Evolutionary conservation across 2,113 vertebrate species (phyloP).

Genomic region (Passer domesticus): DNA sequence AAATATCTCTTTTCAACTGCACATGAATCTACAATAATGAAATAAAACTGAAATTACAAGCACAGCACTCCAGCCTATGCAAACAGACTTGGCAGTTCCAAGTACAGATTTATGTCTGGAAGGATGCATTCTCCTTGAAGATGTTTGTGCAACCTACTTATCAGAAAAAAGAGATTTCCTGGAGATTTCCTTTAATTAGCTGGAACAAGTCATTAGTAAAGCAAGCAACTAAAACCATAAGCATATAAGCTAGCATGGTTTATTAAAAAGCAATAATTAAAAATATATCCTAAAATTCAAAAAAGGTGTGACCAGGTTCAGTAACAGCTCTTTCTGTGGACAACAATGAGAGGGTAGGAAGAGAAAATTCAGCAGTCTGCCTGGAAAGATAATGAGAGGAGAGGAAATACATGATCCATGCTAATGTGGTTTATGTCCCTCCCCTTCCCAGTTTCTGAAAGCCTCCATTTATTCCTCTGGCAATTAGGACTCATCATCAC

Average conservation of each 20-base stretch:
- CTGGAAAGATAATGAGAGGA: not conserved
- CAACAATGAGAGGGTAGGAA: not conserved
- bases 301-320: not conserved
- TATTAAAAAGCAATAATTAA: not conserved
- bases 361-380: not conserved
- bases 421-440: not conserved
- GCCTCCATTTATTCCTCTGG: not conserved
- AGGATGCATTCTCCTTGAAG: conserved; percentile 56
- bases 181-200: conserved; percentile 55
- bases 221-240: conserved; percentile 31
- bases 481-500: not conserved
- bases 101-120: conserved; percentile 14
- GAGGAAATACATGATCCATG: not conserved
- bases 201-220: conserved; percentile 39
- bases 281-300: not conserved
- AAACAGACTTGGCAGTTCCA: not conserved
- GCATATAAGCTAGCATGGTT: not conserved
- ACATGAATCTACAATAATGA: not conserved
- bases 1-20: not conserved
- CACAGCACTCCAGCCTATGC: not conserved
- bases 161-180: conserved; percentile 47
- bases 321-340: not conserved
- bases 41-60: not conserved
- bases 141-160: conserved; percentile 56
- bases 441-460: not conserved